A percentile compares a stretch with the other conserved stretches of the same genome.
Conservation (phyloP, 2,797 vertebrate genomes). For the Paguma larvata region DNA sequence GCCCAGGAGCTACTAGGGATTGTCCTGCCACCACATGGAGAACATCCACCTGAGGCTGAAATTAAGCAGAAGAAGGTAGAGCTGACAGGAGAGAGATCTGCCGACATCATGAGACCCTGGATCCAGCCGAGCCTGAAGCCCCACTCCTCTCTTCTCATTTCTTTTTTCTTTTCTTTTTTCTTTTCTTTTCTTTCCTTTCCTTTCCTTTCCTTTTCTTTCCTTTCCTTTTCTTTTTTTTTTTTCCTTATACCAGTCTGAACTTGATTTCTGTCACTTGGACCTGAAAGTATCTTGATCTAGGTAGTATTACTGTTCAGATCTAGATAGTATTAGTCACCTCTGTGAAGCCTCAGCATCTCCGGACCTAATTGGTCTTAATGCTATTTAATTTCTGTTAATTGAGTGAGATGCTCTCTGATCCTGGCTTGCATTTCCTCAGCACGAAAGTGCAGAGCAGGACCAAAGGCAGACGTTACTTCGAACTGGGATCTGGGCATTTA, state of each 20-base stretch:
- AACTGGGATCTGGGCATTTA: not conserved
- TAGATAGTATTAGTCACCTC: not conserved
- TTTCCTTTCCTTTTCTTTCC: no score
- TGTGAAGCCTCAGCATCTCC: not conserved
- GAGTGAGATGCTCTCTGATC: not conserved
- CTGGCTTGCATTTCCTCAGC: not conserved
- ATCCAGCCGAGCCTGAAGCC: not conserved
- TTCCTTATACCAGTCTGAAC: not conserved
- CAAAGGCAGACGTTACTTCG: not conserved
- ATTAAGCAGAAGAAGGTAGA: not conserved
- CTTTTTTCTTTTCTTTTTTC: not conserved
- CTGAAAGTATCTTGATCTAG: not conserved
- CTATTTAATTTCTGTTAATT: not conserved
- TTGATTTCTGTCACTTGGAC: not conserved
- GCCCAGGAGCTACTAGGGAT: not conserved
- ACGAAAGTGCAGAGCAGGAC: not conserved
- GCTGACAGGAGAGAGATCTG: not conserved
- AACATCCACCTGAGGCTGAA: not conserved
- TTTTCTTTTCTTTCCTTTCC: no score
- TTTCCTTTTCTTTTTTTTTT: not conserved
- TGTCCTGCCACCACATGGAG: not conserved
- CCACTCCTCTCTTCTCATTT: rapidly evolving
- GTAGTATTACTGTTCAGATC: not conserved
- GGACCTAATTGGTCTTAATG: not conserved
- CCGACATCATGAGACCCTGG: not conserved